Conservation (phyloP, 2,888 invertebrate species). For the Ethmia dodecea region DNA sequence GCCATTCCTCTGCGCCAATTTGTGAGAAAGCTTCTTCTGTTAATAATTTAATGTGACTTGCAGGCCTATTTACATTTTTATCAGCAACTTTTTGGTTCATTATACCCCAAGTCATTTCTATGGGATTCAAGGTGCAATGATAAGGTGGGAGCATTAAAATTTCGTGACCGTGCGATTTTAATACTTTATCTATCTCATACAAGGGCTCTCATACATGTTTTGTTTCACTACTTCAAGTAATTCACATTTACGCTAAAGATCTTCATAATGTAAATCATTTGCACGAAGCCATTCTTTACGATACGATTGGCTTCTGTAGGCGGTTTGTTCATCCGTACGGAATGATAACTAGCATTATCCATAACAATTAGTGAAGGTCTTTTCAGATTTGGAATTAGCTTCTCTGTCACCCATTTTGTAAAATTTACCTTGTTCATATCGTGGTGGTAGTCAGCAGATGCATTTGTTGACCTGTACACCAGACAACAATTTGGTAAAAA, state of each 20-base stretch:
- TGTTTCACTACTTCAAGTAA: conserved; percentile 7
- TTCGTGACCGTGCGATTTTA: conserved; percentile 1
- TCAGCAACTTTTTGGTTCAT: conserved; percentile 4
- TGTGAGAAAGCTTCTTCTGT: conserved; percentile 1
- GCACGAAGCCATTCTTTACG: conserved; percentile 1
- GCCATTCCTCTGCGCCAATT: conserved; percentile 2
- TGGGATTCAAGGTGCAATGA: conserved; percentile 6
- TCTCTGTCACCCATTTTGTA: conserved; percentile 15
- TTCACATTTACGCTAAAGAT: conserved; percentile 7
- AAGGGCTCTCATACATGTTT: conserved; percentile 1
- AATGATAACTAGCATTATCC: conserved; percentile 12
- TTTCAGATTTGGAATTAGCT: conserved; percentile 13
- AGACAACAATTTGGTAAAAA: conserved; percentile 6
- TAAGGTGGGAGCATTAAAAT: conserved; percentile 5
- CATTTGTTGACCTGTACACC: background rate
- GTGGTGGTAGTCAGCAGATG: conserved; percentile 10
- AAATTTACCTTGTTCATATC: conserved; percentile 15
- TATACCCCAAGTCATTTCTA: conserved; percentile 7
- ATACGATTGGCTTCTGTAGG: conserved; percentile 1
- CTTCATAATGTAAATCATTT: conserved; percentile 9
- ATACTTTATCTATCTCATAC: conserved; percentile 3
- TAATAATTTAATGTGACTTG: background rate
- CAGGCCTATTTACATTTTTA: conserved; percentile 5
- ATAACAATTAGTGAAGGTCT: conserved; percentile 8
- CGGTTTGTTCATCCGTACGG: conserved; percentile 9